These are phyloP conservation scores for Agonum fuliginosum DNA, from an alignment of 2,888 invertebrate genomes.

Conservation along the genomic window DNA sequence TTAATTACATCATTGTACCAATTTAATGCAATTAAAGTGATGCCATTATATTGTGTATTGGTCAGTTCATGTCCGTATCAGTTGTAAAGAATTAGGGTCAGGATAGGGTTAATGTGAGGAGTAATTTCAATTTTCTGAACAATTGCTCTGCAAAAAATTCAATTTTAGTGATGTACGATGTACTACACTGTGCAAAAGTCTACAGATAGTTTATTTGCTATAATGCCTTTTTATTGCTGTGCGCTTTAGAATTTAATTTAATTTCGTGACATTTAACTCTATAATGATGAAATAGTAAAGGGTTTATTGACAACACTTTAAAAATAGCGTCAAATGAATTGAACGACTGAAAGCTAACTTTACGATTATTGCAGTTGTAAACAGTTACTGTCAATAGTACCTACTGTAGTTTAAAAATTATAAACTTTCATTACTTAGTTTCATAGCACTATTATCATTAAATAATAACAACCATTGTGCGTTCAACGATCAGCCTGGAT, in stretches of 20 bases:
- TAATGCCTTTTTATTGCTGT: not conserved
- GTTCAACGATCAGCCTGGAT: not conserved
- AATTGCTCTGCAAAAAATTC: slow-evolving; percentile 22
- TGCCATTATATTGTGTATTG: not conserved
- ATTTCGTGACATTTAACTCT: slow-evolving; percentile 8
- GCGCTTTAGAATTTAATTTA: slow-evolving; percentile 16
- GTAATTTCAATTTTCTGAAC: slow-evolving; percentile 20
- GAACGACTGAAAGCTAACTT: not conserved
- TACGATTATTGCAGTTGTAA: not conserved
- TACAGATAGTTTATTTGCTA: slow-evolving; percentile 24
- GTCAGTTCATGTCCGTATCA: not conserved
- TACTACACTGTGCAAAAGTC: not conserved
- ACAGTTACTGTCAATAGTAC: not conserved
- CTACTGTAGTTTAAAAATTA: not conserved
- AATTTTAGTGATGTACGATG: slow-evolving; percentile 3
- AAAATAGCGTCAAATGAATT: not conserved
- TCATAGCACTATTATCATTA: not conserved
- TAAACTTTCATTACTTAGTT: not conserved
- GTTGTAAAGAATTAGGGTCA: slow-evolving; percentile 10
- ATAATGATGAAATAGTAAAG: not conserved
- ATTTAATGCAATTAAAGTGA: too few species aligned
- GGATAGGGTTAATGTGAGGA: slow-evolving; percentile 17
- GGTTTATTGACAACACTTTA: not conserved
- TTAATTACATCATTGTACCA: too few species aligned
- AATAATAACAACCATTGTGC: not conserved